Conservation (phyloP, 2,797 vertebrate species). For the Scarus forsteni region DNA sequence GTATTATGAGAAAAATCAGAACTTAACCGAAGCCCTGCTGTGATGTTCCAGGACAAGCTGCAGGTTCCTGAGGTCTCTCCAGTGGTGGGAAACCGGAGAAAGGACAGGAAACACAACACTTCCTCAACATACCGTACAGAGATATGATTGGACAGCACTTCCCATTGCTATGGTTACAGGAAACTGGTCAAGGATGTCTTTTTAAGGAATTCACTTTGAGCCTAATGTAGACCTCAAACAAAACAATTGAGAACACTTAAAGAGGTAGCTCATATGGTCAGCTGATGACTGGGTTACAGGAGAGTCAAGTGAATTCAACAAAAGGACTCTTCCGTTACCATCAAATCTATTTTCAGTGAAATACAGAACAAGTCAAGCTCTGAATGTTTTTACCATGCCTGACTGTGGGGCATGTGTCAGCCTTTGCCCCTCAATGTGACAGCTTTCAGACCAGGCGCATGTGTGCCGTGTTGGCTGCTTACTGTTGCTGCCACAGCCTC, state of each 20-base stretch:
- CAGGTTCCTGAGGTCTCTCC: constrained; percentile 29
- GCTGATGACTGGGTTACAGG: background rate
- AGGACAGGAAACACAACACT: constrained; percentile 78
- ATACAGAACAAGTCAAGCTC: too few relatives aligned
- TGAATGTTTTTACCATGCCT: too few relatives aligned
- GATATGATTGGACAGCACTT: constrained; percentile 73
- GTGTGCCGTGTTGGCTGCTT: too few relatives aligned
- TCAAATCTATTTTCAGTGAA: too few relatives aligned
- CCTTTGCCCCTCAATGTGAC: too few relatives aligned
- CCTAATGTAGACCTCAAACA: constrained; percentile 13
- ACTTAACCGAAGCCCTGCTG: background rate
- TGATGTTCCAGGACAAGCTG: constrained; percentile 51
- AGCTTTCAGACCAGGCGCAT: too few relatives aligned
- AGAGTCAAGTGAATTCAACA: too few relatives aligned
- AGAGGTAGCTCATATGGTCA: background rate
- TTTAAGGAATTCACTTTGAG: constrained; percentile 30
- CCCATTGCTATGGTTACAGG: constrained; percentile 83
- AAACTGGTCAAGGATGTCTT: constrained; percentile 78
- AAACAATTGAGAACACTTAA: constrained; percentile 12
- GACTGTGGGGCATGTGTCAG: too few relatives aligned
- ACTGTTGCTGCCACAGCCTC: too few relatives aligned
- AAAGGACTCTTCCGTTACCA: too few relatives aligned
- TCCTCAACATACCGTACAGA: constrained; percentile 59
- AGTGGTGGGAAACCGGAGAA: constrained; percentile 69
- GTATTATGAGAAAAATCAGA: background rate